Percentiles rank a stretch among this genome's conserved stretches.
These are phyloP conservation scores for Ptychobarbus kaznakovi DNA, from an alignment of 2,797 vertebrate genomes.

Conservation along the genomic window DNA sequence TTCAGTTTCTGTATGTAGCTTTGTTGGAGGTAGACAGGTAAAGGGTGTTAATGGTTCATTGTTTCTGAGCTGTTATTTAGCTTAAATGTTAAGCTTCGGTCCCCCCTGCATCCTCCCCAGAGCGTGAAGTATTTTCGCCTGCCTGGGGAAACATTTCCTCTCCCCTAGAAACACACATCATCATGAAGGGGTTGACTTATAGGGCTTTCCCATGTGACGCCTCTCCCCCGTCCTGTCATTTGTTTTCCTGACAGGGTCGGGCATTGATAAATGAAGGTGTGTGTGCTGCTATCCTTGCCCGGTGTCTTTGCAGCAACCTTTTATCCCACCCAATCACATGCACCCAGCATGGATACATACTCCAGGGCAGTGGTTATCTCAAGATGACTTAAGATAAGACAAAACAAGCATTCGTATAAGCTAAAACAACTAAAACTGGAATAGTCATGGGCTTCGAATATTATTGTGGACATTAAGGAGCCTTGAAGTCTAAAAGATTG, in stretches of 20 bases:
- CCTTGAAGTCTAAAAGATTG: neutral
- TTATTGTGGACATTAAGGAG: neutral
- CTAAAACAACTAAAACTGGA: neutral
- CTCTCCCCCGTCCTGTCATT: constrained; percentile 22
- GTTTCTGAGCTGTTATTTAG: constrained; percentile 20
- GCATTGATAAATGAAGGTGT: constrained; percentile 44
- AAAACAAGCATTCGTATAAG: neutral
- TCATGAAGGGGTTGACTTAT: constrained; percentile 29
- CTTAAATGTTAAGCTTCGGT: constrained; percentile 3
- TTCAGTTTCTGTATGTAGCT: neutral
- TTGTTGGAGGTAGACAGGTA: neutral
- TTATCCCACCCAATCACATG: neutral
- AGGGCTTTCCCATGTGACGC: constrained; percentile 38
- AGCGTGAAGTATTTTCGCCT: constrained; percentile 20
- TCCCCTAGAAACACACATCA: constrained; percentile 36
- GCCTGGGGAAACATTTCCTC: constrained; percentile 8
- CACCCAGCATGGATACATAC: neutral
- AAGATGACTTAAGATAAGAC: neutral
- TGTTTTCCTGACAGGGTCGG: constrained; percentile 47
- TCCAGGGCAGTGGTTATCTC: neutral
- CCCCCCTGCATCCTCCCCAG: neutral
- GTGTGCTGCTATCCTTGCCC: constrained; percentile 28
- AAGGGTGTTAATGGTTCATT: neutral
- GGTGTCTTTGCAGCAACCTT: constrained; percentile 36
- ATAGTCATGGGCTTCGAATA: neutral